A percentile compares a stretch with the other conserved stretches of the same genome.
phyloP scores from a whole-genome alignment of 2,888 invertebrate species.

The Noctua janthina region DNA sequence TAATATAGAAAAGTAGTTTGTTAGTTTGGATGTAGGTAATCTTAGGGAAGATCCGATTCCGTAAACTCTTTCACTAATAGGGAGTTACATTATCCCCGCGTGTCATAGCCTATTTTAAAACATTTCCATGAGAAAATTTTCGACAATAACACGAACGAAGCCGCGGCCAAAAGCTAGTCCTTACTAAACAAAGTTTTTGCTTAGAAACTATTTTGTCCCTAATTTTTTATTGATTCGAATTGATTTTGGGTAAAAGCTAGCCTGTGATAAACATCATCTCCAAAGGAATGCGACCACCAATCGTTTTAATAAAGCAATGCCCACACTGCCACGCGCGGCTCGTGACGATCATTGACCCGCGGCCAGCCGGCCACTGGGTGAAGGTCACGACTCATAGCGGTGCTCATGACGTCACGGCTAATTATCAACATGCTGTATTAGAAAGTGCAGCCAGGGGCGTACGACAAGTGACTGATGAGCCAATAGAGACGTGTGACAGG shows the following conservation, averaged over 20 bases:
- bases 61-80: neutral
- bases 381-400: slow-evolving; percentile 55
- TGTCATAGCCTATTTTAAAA: too few species aligned
- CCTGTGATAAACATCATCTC: neutral
- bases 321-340: slow-evolving; percentile 2
- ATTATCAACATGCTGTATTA: slow-evolving; percentile 36
- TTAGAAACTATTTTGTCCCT: neutral
- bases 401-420: slow-evolving; percentile 45
- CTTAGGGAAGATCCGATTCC: too few species aligned
- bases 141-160: neutral
- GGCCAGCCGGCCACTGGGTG: slow-evolving; percentile 50
- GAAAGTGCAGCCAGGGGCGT: slow-evolving; percentile 42
- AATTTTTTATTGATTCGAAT: neutral
- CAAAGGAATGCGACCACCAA: slow-evolving; percentile 25
- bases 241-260: neutral
- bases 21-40: neutral
- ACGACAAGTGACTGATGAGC: slow-evolving; percentile 21
- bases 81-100: too few species aligned
- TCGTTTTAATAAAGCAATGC: slow-evolving; percentile 9
- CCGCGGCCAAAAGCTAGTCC: neutral
- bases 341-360: slow-evolving; percentile 50
- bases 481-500: neutral
- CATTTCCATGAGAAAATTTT: neutral
- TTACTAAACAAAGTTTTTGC: neutral
- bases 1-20: neutral